Percentiles rank a stretch among this genome's conserved stretches.
These are phyloP conservation scores for Dryoscopus gambensis DNA, from an alignment of 2,113 vertebrate genomes.

Conservation along the genomic window DNA sequence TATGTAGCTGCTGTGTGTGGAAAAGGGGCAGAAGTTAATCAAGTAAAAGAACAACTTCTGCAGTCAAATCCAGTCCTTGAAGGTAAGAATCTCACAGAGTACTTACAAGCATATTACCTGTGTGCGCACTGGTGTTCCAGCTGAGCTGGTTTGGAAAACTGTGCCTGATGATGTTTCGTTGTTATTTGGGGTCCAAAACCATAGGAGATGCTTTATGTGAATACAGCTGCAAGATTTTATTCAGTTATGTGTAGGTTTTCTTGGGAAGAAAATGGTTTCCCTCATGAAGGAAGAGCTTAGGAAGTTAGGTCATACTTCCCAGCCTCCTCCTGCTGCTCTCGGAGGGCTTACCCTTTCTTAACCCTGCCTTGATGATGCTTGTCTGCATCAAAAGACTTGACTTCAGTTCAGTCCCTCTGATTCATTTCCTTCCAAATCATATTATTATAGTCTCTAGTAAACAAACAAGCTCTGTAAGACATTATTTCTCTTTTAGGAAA, in stretches of 20 bases:
- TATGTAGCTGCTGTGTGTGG: slow-evolving; percentile 98
- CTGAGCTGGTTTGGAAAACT: neutral
- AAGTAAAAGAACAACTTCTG: slow-evolving; percentile 97
- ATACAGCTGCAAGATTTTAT: neutral
- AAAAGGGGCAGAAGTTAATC: slow-evolving; percentile 96
- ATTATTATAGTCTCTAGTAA: neutral
- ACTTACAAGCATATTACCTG: rapidly evolving
- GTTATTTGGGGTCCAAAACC: neutral
- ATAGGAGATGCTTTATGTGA: neutral
- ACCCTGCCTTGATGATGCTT: neutral
- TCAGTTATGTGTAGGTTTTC: neutral
- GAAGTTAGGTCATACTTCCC: slow-evolving; percentile 7
- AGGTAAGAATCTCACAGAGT: slow-evolving; percentile 77
- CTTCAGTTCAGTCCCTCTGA: neutral
- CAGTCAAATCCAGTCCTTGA: slow-evolving; percentile 98
- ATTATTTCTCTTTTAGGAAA: neutral
- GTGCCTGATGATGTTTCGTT: neutral
- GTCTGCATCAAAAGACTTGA: neutral
- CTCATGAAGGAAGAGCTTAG: neutral
- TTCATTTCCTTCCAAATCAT: slow-evolving; percentile 19
- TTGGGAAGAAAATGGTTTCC: neutral
- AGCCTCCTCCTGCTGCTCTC: neutral
- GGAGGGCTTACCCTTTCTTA: neutral
- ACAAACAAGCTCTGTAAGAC: neutral
- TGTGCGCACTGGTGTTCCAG: neutral